A percentile compares a stretch with the other conserved stretches of the same genome.
Conservation (phyloP, 2,113 vertebrate genomes). For the Chaenogobius annularis region DNA sequence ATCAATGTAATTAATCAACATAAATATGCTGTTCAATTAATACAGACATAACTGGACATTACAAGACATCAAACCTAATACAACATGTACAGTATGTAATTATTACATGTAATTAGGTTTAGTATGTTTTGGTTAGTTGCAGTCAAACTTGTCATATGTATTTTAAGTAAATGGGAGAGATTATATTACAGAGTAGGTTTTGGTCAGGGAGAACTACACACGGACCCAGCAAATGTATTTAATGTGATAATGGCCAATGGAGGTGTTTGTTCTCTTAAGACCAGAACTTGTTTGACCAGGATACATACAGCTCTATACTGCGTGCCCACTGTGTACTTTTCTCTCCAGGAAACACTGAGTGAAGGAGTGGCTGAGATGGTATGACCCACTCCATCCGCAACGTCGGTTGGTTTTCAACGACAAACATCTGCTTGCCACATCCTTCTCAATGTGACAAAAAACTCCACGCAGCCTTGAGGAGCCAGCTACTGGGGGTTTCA, state of each 20-base stretch:
- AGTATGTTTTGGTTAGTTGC: too few species aligned
- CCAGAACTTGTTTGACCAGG: not conserved
- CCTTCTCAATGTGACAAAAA: not conserved
- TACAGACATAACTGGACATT: too few species aligned
- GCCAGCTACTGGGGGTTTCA: not conserved
- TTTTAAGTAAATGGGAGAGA: too few species aligned
- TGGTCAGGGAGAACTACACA: too few species aligned
- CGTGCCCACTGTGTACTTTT: constrained; percentile 8
- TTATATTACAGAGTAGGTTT: too few species aligned
- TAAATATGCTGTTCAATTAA: too few species aligned
- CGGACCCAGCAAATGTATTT: too few species aligned
- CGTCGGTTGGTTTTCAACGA: not conserved
- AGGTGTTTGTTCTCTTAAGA: not conserved
- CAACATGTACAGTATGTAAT: too few species aligned
- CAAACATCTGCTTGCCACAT: not conserved
- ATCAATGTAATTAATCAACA: too few species aligned
- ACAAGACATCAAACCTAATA: too few species aligned
- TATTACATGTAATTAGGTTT: too few species aligned
- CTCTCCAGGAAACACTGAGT: constrained; percentile 64
- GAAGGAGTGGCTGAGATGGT: constrained; percentile 28
- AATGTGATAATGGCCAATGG: not conserved
- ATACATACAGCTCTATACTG: constrained; percentile 17
- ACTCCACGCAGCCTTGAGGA: not conserved
- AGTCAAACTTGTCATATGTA: too few species aligned
- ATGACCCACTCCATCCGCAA: not conserved